Evolutionary conservation across 2,797 vertebrate genomes (phyloP), one percentile per base, ranked within the genome.

Genomic region (Melanotaenia maccullochi): DNA sequence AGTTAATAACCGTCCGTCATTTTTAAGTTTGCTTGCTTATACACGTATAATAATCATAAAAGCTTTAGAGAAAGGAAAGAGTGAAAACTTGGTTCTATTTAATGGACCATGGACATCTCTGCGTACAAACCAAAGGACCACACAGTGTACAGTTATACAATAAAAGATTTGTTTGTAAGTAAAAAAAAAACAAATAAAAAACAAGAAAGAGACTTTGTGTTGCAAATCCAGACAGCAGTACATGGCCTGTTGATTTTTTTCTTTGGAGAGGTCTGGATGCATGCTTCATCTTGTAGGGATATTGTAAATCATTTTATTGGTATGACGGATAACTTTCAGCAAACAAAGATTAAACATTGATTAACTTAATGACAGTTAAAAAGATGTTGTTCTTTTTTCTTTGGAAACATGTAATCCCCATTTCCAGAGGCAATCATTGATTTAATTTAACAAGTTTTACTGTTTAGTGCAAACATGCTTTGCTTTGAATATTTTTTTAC

Each of bases 111-210:
- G 36, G 44, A 65, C 40, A 72, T 74, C 55, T 75, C 32, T 30
- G 70, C 38, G 47, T 55, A 44, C 20, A 76, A 73, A 71, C 62
- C 18, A 68, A 63, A 28, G 30, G 75, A 84, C 81, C 83, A 86
- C 78, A 85, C 64, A 73, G 61, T 49, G n/a, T 47, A 73, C 14
- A 25, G 16, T 6, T 62, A 66, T 49, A 9, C 64, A 22, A 33
- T 82, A 68, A 72, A 68, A 81, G 49, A 79, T 13, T 49, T 65
- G 60, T 75, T 58, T 61, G 11, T 24, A 63, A 5, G 42, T 75
- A 16, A 62, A 36, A 3, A 36, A 22, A 24, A 22, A n/a, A 65
- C 30, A 61, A 32, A 14, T 25, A 8, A 9, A 38, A 55, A 20
- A 5, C n/a, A 47, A 47, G 16, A 47, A 47, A 8, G 2, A 47